A percentile compares a stretch with the other conserved stretches of the same genome.
Evolutionary conservation across 2,797 vertebrate species (phyloP).

Genomic region (Brachyalestes nurse): DNA sequence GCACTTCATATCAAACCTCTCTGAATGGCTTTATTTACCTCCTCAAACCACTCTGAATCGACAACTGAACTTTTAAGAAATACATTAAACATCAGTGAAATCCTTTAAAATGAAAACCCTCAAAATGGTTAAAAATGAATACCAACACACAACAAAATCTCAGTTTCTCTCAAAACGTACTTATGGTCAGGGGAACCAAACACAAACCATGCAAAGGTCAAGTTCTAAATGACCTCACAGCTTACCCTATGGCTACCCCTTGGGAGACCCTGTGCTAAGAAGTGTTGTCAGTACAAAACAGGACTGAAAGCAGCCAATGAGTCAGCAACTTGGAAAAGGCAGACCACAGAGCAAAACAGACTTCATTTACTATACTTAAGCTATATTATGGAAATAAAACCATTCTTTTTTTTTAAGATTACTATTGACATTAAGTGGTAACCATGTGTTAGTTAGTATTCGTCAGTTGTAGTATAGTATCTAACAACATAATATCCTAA

Average conservation of each 20-base stretch:
- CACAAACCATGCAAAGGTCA: not conserved
- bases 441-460: too few species aligned
- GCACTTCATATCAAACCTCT: not conserved
- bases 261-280: not conserved
- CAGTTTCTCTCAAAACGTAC: not conserved
- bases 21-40: not conserved
- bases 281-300: not conserved
- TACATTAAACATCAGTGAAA: not conserved
- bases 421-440: not conserved
- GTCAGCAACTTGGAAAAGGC: conserved; percentile 6
- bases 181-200: not conserved
- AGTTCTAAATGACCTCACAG: not conserved
- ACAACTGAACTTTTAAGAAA: not conserved
- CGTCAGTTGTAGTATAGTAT: not conserved
- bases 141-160: too few species aligned
- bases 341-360: not conserved
- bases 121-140: too few species aligned
- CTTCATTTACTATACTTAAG: too few species aligned
- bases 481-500: not conserved
- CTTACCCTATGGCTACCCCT: not conserved
- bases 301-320: not conserved
- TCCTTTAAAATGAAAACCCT: not conserved
- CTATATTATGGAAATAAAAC: not conserved
- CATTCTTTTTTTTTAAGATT: not conserved
- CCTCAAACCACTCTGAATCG: not conserved